These are phyloP conservation scores for Elaphurus davidianus DNA, from an alignment of 2,113 vertebrate species.

Conservation along the genomic window DNA sequence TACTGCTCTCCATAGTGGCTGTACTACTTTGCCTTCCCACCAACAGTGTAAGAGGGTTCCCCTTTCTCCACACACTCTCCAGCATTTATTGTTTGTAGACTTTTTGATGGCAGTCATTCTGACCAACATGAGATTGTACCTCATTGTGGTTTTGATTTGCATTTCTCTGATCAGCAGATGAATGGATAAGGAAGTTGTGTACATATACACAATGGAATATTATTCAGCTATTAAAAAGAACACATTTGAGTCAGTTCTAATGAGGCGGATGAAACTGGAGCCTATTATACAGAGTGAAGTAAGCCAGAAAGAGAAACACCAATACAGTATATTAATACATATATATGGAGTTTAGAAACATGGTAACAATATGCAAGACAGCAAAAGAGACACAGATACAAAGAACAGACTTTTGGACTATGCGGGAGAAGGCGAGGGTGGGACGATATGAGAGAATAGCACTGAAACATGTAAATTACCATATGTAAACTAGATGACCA, in stretches of 20 bases:
- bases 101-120: background rate
- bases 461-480: background rate
- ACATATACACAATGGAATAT: background rate
- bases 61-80: background rate
- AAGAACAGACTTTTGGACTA: background rate
- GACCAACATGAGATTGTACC: background rate
- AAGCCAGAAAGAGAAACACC: background rate
- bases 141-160: background rate
- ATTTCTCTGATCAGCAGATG: background rate
- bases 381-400: background rate
- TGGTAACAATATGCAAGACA: background rate
- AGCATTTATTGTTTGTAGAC: background rate
- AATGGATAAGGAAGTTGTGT: background rate
- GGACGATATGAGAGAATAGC: background rate
- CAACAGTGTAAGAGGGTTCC: background rate
- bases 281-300: background rate
- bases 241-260: background rate
- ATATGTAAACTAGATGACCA: background rate
- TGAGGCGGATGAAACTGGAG: fast-evolving
- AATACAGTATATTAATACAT: background rate
- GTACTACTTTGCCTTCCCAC: background rate
- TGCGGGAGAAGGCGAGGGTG: background rate
- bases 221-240: background rate
- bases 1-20: background rate
- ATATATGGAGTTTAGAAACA: background rate